phyloP scores from a whole-genome alignment of 2,113 vertebrate species.

The Thinocorus orbignyianus region DNA sequence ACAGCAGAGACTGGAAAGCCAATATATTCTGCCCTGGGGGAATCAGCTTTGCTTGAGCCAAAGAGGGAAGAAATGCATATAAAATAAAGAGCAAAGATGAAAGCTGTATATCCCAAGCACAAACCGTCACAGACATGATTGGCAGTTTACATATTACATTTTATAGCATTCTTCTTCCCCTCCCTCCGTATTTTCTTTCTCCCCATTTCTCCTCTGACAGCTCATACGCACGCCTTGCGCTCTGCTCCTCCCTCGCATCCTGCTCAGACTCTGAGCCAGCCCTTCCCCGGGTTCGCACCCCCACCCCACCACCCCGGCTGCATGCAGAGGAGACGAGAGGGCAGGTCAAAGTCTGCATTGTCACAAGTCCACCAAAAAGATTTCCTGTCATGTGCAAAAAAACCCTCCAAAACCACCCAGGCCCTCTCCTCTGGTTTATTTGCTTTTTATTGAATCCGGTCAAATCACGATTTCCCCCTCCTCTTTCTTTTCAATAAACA shows the following conservation, averaged over 20 bases:
- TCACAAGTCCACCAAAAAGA: not conserved
- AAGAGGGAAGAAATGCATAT: not conserved
- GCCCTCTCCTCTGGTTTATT: not conserved
- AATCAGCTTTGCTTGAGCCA: not conserved
- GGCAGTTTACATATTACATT: constrained; percentile 36
- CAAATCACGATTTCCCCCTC: not conserved
- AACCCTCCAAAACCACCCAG: not conserved
- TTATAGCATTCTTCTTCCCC: constrained; percentile 24
- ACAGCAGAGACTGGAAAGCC: constrained; percentile 1
- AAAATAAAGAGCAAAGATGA: constrained; percentile 25
- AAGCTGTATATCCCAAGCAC: not conserved
- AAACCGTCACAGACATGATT: not conserved
- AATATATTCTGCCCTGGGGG: not conserved
- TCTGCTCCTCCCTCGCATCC: constrained; percentile 6
- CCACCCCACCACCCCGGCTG: not conserved
- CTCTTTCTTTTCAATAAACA: constrained; percentile 35
- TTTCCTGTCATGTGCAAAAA: not conserved
- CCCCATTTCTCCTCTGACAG: constrained; percentile 18
- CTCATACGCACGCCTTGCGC: not conserved
- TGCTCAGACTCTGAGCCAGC: not conserved
- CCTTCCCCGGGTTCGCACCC: not conserved
- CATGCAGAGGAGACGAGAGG: not conserved
- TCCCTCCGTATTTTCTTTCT: constrained; percentile 9
- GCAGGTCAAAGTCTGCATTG: not conserved
- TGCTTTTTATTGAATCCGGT: not conserved